Conservation (phyloP, 2,113 vertebrate species). For the human region DNA sequence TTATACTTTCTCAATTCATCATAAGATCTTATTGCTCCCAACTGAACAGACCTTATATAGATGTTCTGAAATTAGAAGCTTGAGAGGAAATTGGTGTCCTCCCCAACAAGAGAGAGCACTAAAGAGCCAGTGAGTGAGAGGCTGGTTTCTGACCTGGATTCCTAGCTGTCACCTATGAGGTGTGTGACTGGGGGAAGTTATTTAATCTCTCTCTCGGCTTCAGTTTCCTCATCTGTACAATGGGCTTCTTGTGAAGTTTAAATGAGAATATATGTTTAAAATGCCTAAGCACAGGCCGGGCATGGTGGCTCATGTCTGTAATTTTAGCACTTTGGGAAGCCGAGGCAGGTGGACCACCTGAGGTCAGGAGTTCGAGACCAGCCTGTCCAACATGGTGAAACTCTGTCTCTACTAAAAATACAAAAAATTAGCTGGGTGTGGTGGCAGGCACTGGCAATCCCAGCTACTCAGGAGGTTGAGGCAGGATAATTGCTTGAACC, state of each 20-base stretch:
- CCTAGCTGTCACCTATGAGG: not conserved
- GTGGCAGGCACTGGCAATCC: too few species aligned
- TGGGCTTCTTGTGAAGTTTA: not conserved
- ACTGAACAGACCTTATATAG: not conserved
- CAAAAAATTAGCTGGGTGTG: too few species aligned
- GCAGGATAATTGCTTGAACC: too few species aligned
- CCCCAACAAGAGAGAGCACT: too few species aligned
- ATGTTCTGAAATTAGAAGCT: not conserved
- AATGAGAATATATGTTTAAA: not conserved
- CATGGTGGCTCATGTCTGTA: too few species aligned
- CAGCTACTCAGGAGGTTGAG: too few species aligned
- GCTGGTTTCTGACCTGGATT: not conserved
- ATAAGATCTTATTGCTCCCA: not conserved
- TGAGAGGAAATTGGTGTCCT: too few species aligned
- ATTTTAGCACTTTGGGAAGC: too few species aligned
- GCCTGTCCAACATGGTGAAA: too few species aligned
- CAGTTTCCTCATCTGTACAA: not conserved
- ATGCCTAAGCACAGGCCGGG: not conserved
- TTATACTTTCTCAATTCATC: not conserved
- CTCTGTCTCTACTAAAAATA: too few species aligned
- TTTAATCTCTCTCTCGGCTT: not conserved
- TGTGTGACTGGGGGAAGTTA: not conserved
- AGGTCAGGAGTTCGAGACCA: too few species aligned
- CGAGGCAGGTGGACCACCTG: too few species aligned
- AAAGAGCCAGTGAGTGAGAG: not conserved